Evolutionary conservation across 2,888 invertebrate genomes (phyloP).

Genomic region (Epirrhoe alternata): DNA sequence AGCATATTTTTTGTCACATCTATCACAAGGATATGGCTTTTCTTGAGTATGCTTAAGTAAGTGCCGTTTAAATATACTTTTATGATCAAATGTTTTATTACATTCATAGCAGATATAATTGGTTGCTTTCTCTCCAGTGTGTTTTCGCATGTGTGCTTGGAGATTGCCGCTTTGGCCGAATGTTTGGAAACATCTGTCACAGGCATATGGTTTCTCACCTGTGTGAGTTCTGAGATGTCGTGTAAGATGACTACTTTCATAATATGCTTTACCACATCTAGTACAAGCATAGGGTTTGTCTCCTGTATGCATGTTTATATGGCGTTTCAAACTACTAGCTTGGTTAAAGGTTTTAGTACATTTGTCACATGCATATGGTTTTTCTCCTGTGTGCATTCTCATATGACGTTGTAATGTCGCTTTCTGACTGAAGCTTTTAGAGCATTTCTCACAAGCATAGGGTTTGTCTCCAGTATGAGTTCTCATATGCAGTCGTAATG

Average conservation of each 20-base stretch:
- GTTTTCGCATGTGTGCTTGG: constrained; percentile 28
- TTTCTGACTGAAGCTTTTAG: constrained; percentile 32
- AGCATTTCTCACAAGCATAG: constrained; percentile 36
- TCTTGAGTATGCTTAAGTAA: constrained; percentile 32
- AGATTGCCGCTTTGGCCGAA: constrained; percentile 32
- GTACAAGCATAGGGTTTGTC: constrained; percentile 26
- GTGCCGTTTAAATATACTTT: constrained; percentile 32
- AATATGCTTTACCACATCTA: constrained; percentile 28
- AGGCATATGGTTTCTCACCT: constrained; percentile 31
- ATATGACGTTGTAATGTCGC: constrained; percentile 31
- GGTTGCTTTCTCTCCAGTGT: constrained; percentile 28
- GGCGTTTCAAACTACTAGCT: constrained; percentile 30
- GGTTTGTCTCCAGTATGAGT: constrained; percentile 36
- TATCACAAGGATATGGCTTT: constrained; percentile 31
- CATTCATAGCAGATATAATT: constrained; percentile 30
- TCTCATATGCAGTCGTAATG: constrained; percentile 35
- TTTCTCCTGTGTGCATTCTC: constrained; percentile 37
- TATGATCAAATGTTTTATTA: constrained; percentile 32
- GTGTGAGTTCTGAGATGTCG: constrained; percentile 34
- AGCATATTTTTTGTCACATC: constrained; percentile 36
- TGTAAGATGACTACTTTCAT: constrained; percentile 28
- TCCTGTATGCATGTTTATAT: constrained; percentile 33
- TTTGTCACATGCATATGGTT: constrained; percentile 34
- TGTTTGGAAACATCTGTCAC: constrained; percentile 33
- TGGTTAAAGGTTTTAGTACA: constrained; percentile 36